Percentiles rank a stretch among this genome's conserved stretches.
phyloP scores from a whole-genome alignment of 2,113 vertebrate species.

The Serinus canaria region DNA sequence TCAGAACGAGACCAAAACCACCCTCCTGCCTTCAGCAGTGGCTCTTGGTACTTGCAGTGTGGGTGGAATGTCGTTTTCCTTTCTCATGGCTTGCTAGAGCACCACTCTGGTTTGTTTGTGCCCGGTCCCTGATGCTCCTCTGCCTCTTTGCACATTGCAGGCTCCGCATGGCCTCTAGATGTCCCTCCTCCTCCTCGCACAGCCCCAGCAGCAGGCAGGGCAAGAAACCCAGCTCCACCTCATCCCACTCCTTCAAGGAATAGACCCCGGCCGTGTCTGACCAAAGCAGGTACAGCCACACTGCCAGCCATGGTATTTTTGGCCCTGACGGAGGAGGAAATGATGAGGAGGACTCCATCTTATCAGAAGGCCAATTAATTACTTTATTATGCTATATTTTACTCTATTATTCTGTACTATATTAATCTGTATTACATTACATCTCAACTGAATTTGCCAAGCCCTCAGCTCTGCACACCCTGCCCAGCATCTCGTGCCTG shows the following conservation, averaged over 20 bases:
- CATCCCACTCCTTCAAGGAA: conserved; percentile 27
- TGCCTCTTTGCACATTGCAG: conserved; percentile 61
- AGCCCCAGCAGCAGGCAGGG: conserved; percentile 65
- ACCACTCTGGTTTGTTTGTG: not conserved
- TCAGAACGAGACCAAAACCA: not conserved
- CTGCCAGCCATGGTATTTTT: too few species aligned
- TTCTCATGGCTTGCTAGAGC: fast-evolving
- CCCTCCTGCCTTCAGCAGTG: not conserved
- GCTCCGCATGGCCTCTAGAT: conserved; percentile 71
- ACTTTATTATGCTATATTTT: too few species aligned
- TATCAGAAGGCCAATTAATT: too few species aligned
- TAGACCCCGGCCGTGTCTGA: not conserved
- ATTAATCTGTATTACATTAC: too few species aligned
- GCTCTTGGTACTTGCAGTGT: not conserved
- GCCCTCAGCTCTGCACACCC: too few species aligned
- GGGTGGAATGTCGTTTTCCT: not conserved
- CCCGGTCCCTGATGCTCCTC: not conserved
- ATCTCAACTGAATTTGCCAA: too few species aligned
- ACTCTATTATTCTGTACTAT: too few species aligned
- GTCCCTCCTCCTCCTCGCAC: conserved; percentile 33
- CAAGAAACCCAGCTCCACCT: conserved; percentile 45
- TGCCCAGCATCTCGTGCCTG: too few species aligned
- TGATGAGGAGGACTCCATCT: too few species aligned
- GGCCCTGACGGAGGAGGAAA: too few species aligned
- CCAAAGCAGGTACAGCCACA: conserved; percentile 55